Percentiles rank a stretch among this genome's conserved stretches.
These are phyloP conservation scores for Stramonita haemastoma DNA, from an alignment of 2,888 invertebrate genomes.

Conservation along the genomic window DNA sequence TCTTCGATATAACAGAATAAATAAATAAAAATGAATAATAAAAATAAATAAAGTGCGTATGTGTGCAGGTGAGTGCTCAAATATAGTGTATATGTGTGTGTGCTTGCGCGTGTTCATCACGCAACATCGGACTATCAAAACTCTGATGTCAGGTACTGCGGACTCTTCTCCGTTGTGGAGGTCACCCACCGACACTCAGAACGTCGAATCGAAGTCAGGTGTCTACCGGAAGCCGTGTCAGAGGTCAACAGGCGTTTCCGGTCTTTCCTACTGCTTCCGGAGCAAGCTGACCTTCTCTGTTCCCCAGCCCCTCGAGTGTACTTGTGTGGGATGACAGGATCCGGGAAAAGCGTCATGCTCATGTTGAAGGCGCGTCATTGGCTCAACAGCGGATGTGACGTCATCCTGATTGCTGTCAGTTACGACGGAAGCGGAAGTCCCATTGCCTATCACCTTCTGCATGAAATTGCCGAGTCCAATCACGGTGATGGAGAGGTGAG, in stretches of 20 bases:
- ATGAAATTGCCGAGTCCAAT: neutral
- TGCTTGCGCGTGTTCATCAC: too few species aligned
- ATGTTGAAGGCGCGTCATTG: conserved; percentile 21
- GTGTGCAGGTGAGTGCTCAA: too few species aligned
- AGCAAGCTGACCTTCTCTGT: neutral
- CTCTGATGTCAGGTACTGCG: conserved; percentile 23
- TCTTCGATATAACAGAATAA: too few species aligned
- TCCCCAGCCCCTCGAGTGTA: neutral
- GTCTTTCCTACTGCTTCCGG: conserved; percentile 18
- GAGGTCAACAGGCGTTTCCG: conserved; percentile 32
- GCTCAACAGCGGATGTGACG: conserved; percentile 25
- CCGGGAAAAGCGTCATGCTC: conserved; percentile 37
- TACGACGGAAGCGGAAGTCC: conserved; percentile 29
- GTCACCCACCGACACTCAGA: conserved; percentile 14
- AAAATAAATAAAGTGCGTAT: too few species aligned
- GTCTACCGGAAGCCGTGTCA: conserved; percentile 29
- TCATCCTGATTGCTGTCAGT: conserved; percentile 32
- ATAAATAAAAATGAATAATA: too few species aligned
- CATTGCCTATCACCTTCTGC: conserved; percentile 1
- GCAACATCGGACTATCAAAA: too few species aligned
- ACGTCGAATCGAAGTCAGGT: conserved; percentile 20
- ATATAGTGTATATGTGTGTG: too few species aligned
- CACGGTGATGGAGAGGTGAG: neutral
- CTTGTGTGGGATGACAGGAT: conserved; percentile 29
- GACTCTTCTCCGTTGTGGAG: conserved; percentile 26